A percentile compares a stretch with the other conserved stretches of the same genome.
phyloP scores from a whole-genome alignment of 2,888 invertebrate genomes.

The Parochlus steinenii region DNA sequence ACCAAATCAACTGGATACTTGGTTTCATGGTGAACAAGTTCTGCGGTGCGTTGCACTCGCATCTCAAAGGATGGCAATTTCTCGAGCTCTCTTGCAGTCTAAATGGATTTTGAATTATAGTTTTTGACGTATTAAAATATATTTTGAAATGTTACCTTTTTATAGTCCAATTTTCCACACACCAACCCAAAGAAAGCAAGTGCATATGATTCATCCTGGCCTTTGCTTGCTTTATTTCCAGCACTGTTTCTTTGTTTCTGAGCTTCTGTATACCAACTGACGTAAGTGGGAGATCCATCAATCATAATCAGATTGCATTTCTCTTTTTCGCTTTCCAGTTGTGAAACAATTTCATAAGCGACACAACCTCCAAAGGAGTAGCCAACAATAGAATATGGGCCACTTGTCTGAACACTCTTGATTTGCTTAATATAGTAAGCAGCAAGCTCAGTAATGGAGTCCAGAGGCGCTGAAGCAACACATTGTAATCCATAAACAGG shows the following conservation, averaged over 20 bases:
- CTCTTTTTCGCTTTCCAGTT: conserved; percentile 45
- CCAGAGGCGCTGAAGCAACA: conserved; percentile 54
- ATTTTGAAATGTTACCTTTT: conserved; percentile 35
- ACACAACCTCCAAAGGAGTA: conserved; percentile 94
- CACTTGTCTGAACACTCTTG: conserved; percentile 53
- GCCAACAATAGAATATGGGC: conserved; percentile 79
- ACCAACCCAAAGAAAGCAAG: conserved; percentile 70
- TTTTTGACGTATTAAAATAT: conserved; percentile 5
- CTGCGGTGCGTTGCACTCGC: conserved; percentile 30
- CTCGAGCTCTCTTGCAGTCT: conserved; percentile 23
- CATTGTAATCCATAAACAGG: conserved; percentile 86
- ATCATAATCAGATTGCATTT: conserved; percentile 43
- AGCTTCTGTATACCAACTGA: conserved; percentile 54
- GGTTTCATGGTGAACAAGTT: conserved; percentile 28
- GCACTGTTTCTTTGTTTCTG: conserved; percentile 32
- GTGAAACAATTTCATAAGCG: conserved; percentile 86
- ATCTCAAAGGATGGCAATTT: conserved; percentile 29
- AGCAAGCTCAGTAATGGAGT: conserved; percentile 55
- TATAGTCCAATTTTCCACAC: conserved; percentile 57
- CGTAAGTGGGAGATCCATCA: conserved; percentile 79
- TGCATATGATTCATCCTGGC: conserved; percentile 50
- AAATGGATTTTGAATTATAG: conserved; percentile 16
- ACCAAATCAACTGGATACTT: conserved; percentile 23
- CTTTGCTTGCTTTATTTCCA: conserved; percentile 32
- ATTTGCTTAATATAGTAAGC: conserved; percentile 54